Evolutionary conservation across 2,113 vertebrate species (phyloP), one percentile per base, ranked within the genome.

Genomic region (Rhodinocichla rosea): DNA sequence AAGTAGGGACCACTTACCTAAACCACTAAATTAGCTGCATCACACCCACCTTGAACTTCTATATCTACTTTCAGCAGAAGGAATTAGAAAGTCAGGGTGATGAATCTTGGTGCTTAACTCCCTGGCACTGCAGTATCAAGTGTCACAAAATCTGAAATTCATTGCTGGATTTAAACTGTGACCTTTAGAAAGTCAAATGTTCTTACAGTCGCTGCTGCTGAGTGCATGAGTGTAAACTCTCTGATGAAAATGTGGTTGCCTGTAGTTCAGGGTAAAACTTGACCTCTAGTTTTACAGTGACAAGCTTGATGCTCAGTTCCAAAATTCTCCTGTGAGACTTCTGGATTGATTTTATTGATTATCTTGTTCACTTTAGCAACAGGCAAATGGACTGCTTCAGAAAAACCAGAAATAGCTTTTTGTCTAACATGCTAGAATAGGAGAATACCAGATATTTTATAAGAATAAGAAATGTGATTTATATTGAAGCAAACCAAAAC

Each of bases 171-270:
- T 92, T 88, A 65, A 68, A 85, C 45, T 26, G 45, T 73, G 75
- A 79, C 76, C 78, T 96, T 96, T 88, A 92, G 67, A 85, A 94
- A 83, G 86, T 63, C 93, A 88, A 83, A 33, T 67, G 11, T 91
- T 95, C 76, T 86, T 90, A 69, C 23, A 88, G 47, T 39, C 11
- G 14, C n/a, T 83, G 55, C 45, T 90, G 26, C 45, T 86, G 59
- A 87, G 32, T 79, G 40, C 39, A 44, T 33, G 68, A 80, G 12
- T 55, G 23, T 60, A 92, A 90, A 32, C 75, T 94, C 49, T 73
- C 65, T 79, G 52, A 83, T 47, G 82, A 93, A 91, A 93, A 92
- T 83, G 53, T 53, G 39, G 49, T 70, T 90, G 50, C 55, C 63
- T 89, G 55, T 47, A 87, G 71, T 65, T 80, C 50, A 89, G 75